A percentile compares a stretch with the other conserved stretches of the same genome.
Evolutionary conservation across 2,888 invertebrate genomes (phyloP).

Genomic region (Catotricha subobsoleta): DNA sequence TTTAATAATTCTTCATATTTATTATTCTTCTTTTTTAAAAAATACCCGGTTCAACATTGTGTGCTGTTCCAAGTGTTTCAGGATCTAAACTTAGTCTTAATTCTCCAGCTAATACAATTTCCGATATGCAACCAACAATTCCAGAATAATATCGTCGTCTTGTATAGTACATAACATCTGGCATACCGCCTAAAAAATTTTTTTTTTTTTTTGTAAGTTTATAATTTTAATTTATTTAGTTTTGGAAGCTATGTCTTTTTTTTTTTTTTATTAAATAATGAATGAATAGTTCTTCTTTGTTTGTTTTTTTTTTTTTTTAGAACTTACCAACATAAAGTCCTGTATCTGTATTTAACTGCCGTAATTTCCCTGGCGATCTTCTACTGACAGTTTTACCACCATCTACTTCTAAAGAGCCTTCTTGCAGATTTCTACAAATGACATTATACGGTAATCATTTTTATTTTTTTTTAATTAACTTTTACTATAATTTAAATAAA

Average conservation of each 20-base stretch:
- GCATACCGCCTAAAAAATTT: conserved; percentile 58
- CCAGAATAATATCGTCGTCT: conserved; percentile 54
- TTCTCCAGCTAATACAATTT: conserved; percentile 63
- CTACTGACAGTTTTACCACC: conserved; percentile 62
- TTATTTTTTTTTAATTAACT: no score
- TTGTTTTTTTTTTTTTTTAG: no score
- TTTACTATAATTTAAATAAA: neutral
- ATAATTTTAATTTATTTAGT: no score
- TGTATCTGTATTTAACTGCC: conserved; percentile 70
- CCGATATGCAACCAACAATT: conserved; percentile 65
- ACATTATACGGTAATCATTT: no score
- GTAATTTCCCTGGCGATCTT: conserved; percentile 67
- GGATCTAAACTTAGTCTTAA: conserved; percentile 48
- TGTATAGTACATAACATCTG: conserved; percentile 52
- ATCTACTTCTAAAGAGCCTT: conserved; percentile 77
- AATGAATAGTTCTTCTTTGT: no score
- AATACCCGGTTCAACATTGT: conserved; percentile 29
- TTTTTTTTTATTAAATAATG: no score
- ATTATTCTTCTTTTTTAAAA: no score
- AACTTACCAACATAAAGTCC: conserved; percentile 72
- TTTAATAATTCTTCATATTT: neutral
- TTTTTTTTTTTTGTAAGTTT: no score
- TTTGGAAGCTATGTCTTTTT: no score
- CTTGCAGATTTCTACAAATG: conserved; percentile 72
- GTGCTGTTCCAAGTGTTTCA: conserved; percentile 27